Evolutionary conservation across 2,888 invertebrate species (phyloP).

Genomic region (Malachius bipustulatus): DNA sequence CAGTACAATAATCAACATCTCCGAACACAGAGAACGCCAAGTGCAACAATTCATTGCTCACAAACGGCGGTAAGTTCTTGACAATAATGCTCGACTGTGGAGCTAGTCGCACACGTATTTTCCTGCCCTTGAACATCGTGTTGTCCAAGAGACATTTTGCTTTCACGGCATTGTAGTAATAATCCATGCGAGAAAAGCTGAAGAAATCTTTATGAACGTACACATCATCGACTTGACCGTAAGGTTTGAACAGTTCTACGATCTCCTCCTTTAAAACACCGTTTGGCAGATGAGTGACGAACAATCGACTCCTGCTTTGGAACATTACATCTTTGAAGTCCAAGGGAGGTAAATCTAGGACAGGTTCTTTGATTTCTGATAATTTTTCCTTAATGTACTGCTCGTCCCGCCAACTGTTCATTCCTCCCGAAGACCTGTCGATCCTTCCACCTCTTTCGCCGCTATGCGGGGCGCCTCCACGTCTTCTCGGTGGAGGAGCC

Average conservation of each 20-base stretch:
- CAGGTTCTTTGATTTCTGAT: neutral
- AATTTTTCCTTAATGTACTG: constrained; percentile 1
- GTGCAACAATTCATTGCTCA: neutral
- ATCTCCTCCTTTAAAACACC: neutral
- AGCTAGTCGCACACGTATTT: neutral
- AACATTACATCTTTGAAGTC: neutral
- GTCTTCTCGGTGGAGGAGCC: too few species aligned
- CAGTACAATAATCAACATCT: constrained; percentile 1
- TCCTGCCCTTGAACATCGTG: neutral
- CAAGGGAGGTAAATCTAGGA: neutral
- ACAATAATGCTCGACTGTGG: neutral
- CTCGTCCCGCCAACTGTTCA: neutral
- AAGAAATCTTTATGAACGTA: neutral
- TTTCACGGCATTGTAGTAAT: neutral
- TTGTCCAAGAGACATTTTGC: neutral
- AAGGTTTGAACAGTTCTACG: neutral
- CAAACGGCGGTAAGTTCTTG: neutral
- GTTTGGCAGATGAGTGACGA: neutral
- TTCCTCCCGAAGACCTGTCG: too few species aligned
- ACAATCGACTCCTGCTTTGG: neutral
- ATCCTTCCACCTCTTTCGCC: too few species aligned
- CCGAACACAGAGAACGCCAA: constrained; percentile 2
- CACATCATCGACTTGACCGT: neutral
- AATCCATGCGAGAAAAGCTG: neutral
- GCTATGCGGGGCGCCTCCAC: too few species aligned